These are phyloP conservation scores for Grantiella picta DNA, from an alignment of 2,113 vertebrate genomes.

Conservation along the genomic window DNA sequence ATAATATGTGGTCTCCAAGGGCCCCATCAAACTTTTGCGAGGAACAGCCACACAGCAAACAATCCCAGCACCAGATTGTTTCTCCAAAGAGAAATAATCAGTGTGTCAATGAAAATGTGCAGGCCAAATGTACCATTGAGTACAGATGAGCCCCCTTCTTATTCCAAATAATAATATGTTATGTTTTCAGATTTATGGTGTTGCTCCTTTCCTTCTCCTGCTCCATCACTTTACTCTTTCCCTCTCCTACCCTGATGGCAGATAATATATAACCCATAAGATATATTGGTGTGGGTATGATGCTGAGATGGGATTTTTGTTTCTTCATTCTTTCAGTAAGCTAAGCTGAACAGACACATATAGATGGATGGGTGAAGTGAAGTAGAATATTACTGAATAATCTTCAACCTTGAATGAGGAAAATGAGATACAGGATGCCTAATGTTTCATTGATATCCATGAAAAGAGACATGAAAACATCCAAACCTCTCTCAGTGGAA, in stretches of 20 bases:
- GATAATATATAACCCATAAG: background rate
- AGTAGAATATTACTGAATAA: constrained; percentile 54
- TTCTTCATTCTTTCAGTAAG: constrained; percentile 4
- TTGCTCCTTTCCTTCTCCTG: background rate
- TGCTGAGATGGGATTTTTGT: constrained; percentile 18
- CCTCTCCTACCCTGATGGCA: background rate
- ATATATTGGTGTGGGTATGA: background rate
- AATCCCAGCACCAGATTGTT: background rate
- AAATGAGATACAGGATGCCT: constrained; percentile 13
- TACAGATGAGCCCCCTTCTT: background rate
- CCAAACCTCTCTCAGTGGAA: background rate
- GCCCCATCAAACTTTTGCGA: background rate
- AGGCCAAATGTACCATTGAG: background rate
- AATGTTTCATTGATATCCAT: background rate
- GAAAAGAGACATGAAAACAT: background rate
- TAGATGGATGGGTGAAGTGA: constrained; percentile 38
- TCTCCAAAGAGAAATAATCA: background rate
- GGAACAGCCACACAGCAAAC: background rate
- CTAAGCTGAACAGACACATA: background rate
- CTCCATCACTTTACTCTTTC: background rate
- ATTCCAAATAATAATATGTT: background rate
- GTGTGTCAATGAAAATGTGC: background rate
- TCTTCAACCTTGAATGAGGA: constrained; percentile 31
- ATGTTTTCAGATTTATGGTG: background rate
- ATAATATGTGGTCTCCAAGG: background rate